Base-by-base conservation (phyloP, 2,113 vertebrate species). In the Mugil cephalus region DNA sequence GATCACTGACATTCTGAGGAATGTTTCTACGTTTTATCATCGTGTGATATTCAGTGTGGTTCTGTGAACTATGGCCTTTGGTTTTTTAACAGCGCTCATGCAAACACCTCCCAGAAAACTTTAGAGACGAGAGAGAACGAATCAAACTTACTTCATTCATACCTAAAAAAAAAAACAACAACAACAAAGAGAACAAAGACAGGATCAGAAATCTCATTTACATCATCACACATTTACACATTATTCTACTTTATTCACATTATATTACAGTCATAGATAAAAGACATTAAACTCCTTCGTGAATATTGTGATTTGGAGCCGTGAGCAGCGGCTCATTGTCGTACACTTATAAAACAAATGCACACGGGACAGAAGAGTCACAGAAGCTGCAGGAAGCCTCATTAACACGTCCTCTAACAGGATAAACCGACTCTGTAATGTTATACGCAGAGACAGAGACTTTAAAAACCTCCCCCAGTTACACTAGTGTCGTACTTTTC, bases 401-500 rank as follows among this genome's bases (percentile, higher is more conserved):
- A 56, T 58, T 21, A 55, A 56, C 53, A 55, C 10, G 59, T 61
- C 69, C 59, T 77, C 11, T 18, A 64, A 61, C 55, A 30, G 77
- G 47, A 78, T 47, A 53, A 53, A 61, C 60, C 45, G 36, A 36
- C 40, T 90, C 78, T 67, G 79, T 52, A 82, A 77, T 69, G 9
- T 67, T 81, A 81, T 86, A 80, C 63, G 72, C 35, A 85, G 74
- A 82, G 2, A 54, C 30, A 67, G 13, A 77, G 89, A 74, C 54
- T 69, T 73, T 54, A 84, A 65, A 65, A 71, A 60, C 74, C 61
- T 80, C 80, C 74, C 68, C 55, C 46, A 86, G 74, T 87, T 88
- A 89, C 93, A 93, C 96, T 92, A 98, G 91, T 97, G 96, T 91
- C 97, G 95, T 95, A 99, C 98, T 96, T 99, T 99, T 94, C 98